Conservation (phyloP, 2,888 invertebrate species). For the Dicycla oo region DNA sequence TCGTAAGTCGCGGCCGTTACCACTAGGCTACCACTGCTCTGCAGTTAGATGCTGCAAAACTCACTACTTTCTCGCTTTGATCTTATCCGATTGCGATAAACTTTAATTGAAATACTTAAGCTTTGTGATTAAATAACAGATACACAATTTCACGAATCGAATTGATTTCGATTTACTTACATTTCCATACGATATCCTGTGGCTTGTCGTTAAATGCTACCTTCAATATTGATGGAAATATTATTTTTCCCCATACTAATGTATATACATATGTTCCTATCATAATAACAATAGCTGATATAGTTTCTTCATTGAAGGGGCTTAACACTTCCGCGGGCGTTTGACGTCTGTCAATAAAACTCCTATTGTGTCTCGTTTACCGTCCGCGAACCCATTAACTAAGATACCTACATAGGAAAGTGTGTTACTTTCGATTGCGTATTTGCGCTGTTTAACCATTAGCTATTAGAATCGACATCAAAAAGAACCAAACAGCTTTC, state of each 20-base stretch:
- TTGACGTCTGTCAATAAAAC: too few species aligned
- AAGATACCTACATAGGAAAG: too few species aligned
- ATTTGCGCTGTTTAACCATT: background rate
- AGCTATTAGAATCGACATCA: background rate
- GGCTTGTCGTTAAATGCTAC: background rate
- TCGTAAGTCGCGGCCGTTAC: too few species aligned
- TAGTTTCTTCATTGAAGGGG: background rate
- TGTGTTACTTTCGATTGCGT: background rate
- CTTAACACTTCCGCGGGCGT: background rate
- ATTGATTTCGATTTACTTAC: constrained; percentile 5
- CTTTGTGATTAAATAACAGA: constrained; percentile 7
- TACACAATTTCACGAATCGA: constrained; percentile 11
- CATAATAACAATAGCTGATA: background rate
- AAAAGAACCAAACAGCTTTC: background rate
- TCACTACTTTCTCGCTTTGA: constrained; percentile 39
- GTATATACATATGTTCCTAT: background rate
- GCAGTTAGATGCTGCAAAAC: constrained; percentile 15
- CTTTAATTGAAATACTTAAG: constrained; percentile 15
- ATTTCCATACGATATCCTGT: background rate
- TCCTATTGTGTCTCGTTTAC: too few species aligned
- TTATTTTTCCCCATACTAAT: background rate
- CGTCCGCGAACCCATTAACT: background rate
- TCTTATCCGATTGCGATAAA: constrained; percentile 15
- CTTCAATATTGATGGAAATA: background rate
- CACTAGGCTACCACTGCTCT: too few species aligned